Evolutionary conservation across 2,113 vertebrate species (phyloP).

Genomic region (Anseranas semipalmata): DNA sequence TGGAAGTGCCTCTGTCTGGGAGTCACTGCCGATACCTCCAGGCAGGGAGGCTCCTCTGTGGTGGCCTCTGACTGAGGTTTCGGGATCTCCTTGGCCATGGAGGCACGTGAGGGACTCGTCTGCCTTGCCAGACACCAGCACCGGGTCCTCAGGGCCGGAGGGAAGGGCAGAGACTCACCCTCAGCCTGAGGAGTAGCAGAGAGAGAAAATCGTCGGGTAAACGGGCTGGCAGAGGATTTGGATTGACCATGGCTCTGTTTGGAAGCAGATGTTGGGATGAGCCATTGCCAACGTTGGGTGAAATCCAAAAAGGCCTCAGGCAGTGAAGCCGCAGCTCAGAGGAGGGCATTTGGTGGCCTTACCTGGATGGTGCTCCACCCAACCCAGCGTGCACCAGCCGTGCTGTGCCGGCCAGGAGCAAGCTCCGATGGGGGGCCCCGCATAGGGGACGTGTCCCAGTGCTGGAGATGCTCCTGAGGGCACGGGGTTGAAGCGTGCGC

Average conservation of each 20-base stretch:
- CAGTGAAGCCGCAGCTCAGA: background rate
- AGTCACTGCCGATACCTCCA: background rate
- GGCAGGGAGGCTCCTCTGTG: background rate
- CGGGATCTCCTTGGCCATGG: background rate
- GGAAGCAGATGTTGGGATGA: background rate
- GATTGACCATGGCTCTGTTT: background rate
- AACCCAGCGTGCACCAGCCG: background rate
- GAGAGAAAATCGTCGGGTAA: background rate
- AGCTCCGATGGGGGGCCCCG: rapidly evolving
- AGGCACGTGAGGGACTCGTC: background rate
- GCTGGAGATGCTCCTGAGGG: background rate
- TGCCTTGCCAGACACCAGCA: background rate
- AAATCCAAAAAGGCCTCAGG: background rate
- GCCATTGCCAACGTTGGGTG: rapidly evolving
- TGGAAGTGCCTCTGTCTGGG: background rate
- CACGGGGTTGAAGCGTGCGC: rapidly evolving
- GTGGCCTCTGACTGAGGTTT: background rate
- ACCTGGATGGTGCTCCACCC: background rate
- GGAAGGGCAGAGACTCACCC: background rate
- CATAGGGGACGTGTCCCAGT: rapidly evolving
- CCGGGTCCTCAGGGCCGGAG: background rate
- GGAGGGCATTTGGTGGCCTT: background rate
- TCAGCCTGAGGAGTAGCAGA: background rate
- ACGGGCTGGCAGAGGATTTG: rapidly evolving
- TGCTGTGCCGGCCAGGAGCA: background rate